These are phyloP conservation scores for Ptychochromis oligacanthus DNA, from an alignment of 2,113 vertebrate species.

Conservation along the genomic window DNA sequence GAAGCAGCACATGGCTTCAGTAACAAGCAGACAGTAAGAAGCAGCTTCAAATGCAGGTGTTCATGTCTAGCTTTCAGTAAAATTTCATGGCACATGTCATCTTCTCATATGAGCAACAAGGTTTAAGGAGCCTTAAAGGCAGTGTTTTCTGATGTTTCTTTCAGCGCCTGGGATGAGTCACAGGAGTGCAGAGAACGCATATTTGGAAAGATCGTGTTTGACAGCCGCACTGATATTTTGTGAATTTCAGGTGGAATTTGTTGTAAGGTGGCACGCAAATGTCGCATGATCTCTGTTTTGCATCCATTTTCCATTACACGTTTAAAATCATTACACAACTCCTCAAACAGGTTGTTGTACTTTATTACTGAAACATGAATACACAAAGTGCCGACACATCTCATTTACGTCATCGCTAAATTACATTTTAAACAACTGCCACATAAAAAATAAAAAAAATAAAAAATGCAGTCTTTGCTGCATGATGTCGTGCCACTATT, in stretches of 20 bases:
- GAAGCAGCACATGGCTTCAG: not conserved
- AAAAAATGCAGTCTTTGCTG: not conserved
- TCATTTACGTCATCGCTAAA: too few species aligned
- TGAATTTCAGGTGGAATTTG: not conserved
- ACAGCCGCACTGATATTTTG: not conserved
- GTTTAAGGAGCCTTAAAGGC: rapidly evolving
- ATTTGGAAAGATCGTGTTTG: not conserved
- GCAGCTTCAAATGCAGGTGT: not conserved
- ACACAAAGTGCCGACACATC: too few species aligned
- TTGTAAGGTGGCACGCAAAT: not conserved
- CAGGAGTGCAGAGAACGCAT: not conserved
- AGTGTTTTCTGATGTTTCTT: not conserved
- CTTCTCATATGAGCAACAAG: not conserved
- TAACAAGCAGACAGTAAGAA: not conserved
- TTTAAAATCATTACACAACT: not conserved
- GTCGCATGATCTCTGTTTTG: not conserved
- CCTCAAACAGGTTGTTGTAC: not conserved
- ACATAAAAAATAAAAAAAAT: too few species aligned
- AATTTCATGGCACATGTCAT: not conserved
- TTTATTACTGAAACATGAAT: not conserved
- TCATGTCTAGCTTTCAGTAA: not conserved
- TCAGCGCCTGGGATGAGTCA: not conserved
- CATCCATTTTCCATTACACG: not conserved
- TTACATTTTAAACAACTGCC: too few species aligned
- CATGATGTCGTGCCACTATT: not conserved